Evolutionary conservation across 2,888 invertebrate genomes (phyloP).

Genomic region (Diarsia dahlii): DNA sequence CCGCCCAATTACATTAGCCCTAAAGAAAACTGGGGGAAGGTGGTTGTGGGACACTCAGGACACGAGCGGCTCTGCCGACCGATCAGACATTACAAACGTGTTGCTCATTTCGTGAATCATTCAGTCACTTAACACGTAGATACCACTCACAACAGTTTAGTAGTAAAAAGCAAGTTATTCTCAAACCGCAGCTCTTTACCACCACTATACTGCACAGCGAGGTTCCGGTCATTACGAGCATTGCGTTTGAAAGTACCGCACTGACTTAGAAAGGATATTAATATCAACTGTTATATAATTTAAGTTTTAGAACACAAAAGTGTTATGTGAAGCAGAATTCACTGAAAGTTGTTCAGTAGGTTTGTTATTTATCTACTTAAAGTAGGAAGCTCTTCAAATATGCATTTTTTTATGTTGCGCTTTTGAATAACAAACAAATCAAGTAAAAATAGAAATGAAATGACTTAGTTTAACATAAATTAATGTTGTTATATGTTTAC

Average conservation of each 20-base stretch:
- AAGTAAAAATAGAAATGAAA: neutral
- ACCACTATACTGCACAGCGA: neutral
- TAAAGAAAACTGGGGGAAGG: neutral
- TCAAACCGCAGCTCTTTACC: slow-evolving; percentile 13
- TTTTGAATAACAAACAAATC: neutral
- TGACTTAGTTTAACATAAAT: neutral
- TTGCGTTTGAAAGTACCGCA: slow-evolving; percentile 47
- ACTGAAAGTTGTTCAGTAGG: neutral
- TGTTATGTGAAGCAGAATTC: neutral
- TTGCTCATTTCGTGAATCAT: neutral
- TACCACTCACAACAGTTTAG: neutral
- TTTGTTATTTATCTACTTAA: neutral
- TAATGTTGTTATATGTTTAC: neutral
- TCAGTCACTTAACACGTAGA: neutral
- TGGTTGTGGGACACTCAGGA: neutral
- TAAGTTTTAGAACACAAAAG: neutral
- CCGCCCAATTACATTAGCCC: no score
- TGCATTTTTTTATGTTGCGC: neutral
- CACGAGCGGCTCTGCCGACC: neutral
- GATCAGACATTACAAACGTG: neutral
- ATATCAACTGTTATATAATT: slow-evolving; percentile 44
- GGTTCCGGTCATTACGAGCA: slow-evolving; percentile 41
- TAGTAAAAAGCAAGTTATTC: neutral
- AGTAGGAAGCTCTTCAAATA: neutral
- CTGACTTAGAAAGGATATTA: slow-evolving; percentile 45